Conservation (phyloP, 2,113 vertebrate genomes). For the Corvus moneduloides region DNA sequence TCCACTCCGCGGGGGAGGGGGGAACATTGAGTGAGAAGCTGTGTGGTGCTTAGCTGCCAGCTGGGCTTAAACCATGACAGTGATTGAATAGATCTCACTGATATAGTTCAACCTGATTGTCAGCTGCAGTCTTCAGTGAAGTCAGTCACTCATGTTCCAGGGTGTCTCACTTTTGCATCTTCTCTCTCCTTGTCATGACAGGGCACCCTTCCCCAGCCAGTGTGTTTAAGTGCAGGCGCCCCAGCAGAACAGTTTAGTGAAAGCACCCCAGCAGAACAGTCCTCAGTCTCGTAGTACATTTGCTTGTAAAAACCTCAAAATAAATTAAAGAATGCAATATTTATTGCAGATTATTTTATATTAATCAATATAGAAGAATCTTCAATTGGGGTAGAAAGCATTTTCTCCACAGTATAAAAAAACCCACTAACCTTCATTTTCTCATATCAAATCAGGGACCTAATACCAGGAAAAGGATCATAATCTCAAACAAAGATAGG, state of each 20-base stretch:
- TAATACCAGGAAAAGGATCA: neutral
- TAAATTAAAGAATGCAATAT: neutral
- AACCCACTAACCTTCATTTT: neutral
- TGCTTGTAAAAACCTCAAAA: neutral
- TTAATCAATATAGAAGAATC: neutral
- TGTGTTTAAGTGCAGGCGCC: neutral
- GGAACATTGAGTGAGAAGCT: neutral
- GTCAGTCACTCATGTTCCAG: neutral
- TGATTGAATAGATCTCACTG: neutral
- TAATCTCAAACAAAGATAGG: neutral
- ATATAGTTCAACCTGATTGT: neutral
- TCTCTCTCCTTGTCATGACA: neutral
- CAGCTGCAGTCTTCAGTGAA: neutral
- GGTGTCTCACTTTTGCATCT: neutral
- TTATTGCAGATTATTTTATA: neutral
- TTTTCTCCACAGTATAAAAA: neutral
- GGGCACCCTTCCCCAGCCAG: neutral
- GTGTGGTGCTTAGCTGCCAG: neutral
- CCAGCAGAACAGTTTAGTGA: neutral
- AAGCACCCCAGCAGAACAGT: neutral
- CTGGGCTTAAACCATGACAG: neutral
- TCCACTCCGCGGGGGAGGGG: neutral
- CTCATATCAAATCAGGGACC: neutral
- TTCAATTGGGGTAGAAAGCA: neutral
- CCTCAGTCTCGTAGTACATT: neutral